phyloP scores from a whole-genome alignment of 2,888 invertebrate species.

The Theretra japonica region DNA sequence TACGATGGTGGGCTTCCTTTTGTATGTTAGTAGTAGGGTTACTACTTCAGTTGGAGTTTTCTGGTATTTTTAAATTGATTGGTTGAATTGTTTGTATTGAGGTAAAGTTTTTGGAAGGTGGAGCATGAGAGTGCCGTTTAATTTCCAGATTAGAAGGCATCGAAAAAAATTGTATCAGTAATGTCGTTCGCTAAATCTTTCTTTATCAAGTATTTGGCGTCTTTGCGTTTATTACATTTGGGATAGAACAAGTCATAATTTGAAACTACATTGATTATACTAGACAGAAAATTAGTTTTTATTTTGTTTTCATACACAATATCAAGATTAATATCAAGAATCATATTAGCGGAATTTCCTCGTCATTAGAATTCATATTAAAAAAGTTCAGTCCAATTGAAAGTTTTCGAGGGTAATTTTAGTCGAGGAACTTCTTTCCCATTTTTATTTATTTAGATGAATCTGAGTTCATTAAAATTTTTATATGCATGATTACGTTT shows the following conservation, averaged over 20 bases:
- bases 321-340: not conserved
- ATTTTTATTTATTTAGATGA: conserved; percentile 43
- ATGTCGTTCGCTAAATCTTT: no score
- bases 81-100: no score
- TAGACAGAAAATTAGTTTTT: no score
- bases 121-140: no score
- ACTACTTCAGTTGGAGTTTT: not conserved
- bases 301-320: not conserved
- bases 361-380: conserved; percentile 56
- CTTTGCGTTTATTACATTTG: no score
- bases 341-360: conserved; percentile 33
- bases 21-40: not conserved
- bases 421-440: conserved; percentile 43
- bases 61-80: not conserved
- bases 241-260: no score
- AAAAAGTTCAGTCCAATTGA: conserved; percentile 56
- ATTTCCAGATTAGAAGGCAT: no score
- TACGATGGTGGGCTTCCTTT: not conserved
- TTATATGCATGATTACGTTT: not conserved
- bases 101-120: no score
- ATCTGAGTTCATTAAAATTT: conserved; percentile 32
- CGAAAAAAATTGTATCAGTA: no score
- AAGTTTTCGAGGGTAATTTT: conserved; percentile 52
- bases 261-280: no score
- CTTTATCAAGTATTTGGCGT: no score